A percentile compares a stretch with the other conserved stretches of the same genome.
Evolutionary conservation across 2,888 invertebrate genomes (phyloP).

Genomic region (Tuberolachnus salignus): DNA sequence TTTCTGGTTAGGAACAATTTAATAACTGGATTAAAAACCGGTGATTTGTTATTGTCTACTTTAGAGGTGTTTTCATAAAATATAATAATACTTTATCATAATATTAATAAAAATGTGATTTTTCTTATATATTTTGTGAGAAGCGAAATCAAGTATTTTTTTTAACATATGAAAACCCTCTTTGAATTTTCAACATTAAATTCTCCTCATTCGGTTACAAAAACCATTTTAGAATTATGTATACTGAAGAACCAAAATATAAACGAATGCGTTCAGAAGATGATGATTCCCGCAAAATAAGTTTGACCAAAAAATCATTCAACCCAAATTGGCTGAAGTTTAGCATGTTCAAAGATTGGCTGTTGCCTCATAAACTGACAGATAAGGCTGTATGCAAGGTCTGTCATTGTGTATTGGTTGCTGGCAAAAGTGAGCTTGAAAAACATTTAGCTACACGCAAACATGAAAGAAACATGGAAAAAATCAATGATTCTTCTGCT

Average conservation of each 20-base stretch:
- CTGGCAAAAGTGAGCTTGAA: slow-evolving; percentile 61
- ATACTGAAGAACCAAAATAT: slow-evolving; percentile 48
- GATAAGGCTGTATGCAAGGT: slow-evolving; percentile 60
- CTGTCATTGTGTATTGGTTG: slow-evolving; percentile 60
- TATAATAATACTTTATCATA: not conserved
- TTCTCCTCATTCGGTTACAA: slow-evolving; percentile 42
- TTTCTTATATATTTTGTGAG: slow-evolving; percentile 1
- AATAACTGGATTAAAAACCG: not conserved
- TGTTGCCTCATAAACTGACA: slow-evolving; percentile 59
- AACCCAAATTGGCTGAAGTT: slow-evolving; percentile 58
- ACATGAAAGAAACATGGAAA: slow-evolving; percentile 58
- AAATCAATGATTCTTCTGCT: slow-evolving; percentile 49
- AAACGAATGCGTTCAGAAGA: slow-evolving; percentile 51
- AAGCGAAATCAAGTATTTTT: not conserved
- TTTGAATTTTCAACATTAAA: slow-evolving; percentile 34
- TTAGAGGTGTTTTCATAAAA: slow-evolving; percentile 41
- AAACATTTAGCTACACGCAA: slow-evolving; percentile 61
- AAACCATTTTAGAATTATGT: slow-evolving; percentile 53
- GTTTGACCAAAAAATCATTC: slow-evolving; percentile 58
- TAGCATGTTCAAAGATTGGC: slow-evolving; percentile 61
- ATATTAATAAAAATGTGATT: not conserved
- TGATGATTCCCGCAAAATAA: slow-evolving; percentile 50
- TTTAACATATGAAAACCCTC: slow-evolving; percentile 40
- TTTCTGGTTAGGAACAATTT: not conserved
- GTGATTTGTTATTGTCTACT: not conserved